Conservation (phyloP, 2,113 vertebrate genomes). For the Garra rufa region DNA sequence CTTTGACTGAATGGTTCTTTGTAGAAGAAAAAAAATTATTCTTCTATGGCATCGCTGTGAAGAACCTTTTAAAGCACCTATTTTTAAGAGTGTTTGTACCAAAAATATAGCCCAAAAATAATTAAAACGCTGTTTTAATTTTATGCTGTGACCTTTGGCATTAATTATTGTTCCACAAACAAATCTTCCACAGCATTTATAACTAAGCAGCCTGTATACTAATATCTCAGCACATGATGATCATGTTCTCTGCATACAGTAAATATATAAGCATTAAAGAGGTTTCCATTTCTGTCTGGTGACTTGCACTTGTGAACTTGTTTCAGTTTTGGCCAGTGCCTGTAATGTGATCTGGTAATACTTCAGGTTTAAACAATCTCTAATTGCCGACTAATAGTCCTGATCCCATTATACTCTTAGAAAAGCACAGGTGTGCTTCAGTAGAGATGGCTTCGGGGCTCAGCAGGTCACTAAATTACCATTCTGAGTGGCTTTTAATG, state of each 20-base stretch:
- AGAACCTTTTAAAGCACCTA: too few relatives aligned
- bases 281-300: constrained; percentile 34
- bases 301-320: constrained; percentile 55
- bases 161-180: not conserved
- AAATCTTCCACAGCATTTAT: not conserved
- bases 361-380: constrained; percentile 56
- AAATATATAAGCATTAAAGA: not conserved
- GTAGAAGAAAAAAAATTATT: too few relatives aligned
- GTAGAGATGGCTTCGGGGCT: constrained; percentile 46
- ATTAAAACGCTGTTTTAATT: not conserved
- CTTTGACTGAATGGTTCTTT: too few relatives aligned
- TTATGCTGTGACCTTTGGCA: too few relatives aligned
- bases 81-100: too few relatives aligned
- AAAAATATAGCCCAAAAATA: not conserved
- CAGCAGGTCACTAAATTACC: constrained; percentile 54
- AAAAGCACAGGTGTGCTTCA: constrained; percentile 60
- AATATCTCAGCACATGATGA: not conserved
- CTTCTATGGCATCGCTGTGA: too few relatives aligned
- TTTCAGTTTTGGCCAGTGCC: constrained; percentile 8
- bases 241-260: not conserved
- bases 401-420: constrained; percentile 54
- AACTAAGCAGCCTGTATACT: not conserved
- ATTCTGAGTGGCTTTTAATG: constrained; percentile 50
- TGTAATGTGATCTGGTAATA: constrained; percentile 55
- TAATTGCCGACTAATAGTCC: constrained; percentile 74